Evolutionary conservation across 2,797 vertebrate genomes (phyloP).

Genomic region (Hydrolagus colliei): DNA sequence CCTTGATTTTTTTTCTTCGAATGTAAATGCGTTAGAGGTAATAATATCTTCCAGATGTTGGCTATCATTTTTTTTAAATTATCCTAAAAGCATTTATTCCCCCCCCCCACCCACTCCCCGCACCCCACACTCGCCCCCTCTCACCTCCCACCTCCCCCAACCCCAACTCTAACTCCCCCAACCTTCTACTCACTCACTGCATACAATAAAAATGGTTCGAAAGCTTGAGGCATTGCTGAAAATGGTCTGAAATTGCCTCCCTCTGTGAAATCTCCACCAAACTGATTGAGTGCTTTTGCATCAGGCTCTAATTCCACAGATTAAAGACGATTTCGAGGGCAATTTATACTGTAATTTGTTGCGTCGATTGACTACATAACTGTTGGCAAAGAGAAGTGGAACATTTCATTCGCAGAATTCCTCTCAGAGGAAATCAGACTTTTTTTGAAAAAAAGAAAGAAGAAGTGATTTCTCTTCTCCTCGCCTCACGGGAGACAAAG

Average conservation of each 20-base stretch:
- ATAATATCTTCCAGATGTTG: no score
- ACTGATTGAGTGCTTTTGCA: constrained; percentile 1
- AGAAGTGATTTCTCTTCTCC: no score
- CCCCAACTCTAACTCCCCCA: background rate
- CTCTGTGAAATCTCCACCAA: background rate
- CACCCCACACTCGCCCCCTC: no score
- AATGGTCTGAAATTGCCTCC: background rate
- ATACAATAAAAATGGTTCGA: background rate
- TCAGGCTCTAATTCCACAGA: background rate
- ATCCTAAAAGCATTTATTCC: background rate
- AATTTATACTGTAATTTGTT: background rate
- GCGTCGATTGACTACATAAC: background rate
- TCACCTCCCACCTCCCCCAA: no score
- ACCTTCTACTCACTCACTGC: background rate
- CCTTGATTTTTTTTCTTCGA: background rate
- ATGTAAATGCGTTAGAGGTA: background rate
- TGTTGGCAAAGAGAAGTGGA: background rate
- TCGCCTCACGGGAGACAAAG: no score
- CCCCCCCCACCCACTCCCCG: no score
- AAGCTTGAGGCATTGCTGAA: background rate
- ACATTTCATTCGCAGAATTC: background rate
- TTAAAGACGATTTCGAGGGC: background rate
- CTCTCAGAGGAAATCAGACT: no score
- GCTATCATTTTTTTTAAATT: no score
- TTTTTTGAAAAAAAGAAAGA: no score